phyloP scores from a whole-genome alignment of 2,113 vertebrate genomes.

The Eptesicus fuscus region DNA sequence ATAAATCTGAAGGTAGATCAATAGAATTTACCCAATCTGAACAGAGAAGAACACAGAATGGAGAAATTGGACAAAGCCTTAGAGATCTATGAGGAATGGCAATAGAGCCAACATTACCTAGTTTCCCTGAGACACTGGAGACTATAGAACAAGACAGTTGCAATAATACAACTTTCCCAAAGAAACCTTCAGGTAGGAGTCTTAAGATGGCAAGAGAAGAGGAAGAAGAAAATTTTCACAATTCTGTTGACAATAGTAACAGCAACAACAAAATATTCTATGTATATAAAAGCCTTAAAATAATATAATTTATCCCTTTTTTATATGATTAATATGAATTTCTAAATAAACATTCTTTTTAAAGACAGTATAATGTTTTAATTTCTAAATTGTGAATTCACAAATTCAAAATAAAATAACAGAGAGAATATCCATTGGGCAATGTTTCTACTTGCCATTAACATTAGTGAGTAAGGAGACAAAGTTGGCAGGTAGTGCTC shows the following conservation, averaged over 20 bases:
- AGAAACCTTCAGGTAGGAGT: too few species aligned
- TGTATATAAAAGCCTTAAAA: not conserved
- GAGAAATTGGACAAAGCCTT: not conserved
- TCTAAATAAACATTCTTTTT: not conserved
- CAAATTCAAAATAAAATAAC: not conserved
- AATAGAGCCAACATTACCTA: not conserved
- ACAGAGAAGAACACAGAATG: not conserved
- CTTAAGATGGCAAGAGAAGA: not conserved
- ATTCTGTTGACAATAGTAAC: not conserved
- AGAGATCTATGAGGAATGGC: not conserved
- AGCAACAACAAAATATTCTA: not conserved
- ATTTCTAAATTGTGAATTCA: not conserved
- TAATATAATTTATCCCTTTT: not conserved
- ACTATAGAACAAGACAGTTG: not conserved
- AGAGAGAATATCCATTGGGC: not conserved
- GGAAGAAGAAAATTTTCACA: not conserved
- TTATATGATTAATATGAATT: not conserved
- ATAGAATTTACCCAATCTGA: not conserved
- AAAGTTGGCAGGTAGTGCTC: slow-evolving; percentile 36
- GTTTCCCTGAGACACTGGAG: not conserved
- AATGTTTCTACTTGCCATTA: slow-evolving; percentile 1
- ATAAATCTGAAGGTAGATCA: not conserved
- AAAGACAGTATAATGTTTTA: not conserved
- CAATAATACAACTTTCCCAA: not conserved
- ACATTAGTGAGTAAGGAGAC: slow-evolving; percentile 37